These are phyloP conservation scores for Drosophila nannoptera DNA, from an alignment of 1,140 invertebrate species.

Conservation along the genomic window DNA sequence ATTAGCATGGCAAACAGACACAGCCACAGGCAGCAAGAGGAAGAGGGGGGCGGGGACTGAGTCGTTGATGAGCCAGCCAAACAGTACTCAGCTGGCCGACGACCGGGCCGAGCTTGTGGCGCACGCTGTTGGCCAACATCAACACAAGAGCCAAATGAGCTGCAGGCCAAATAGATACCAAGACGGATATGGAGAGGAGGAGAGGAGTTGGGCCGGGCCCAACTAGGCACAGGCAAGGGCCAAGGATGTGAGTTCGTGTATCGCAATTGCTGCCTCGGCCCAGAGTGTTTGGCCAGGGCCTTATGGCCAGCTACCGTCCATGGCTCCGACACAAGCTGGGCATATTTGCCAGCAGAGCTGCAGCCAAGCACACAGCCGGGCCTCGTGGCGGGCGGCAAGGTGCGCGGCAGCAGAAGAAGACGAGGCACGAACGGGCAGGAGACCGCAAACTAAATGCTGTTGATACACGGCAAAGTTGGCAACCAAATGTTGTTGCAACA, in stretches of 20 bases:
- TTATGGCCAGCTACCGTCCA: slow-evolving; percentile 39
- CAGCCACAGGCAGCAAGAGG: neutral
- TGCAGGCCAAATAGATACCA: slow-evolving; percentile 42
- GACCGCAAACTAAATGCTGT: slow-evolving; percentile 67
- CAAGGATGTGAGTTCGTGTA: slow-evolving; percentile 36
- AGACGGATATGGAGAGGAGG: slow-evolving; percentile 3
- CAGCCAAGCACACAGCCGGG: slow-evolving; percentile 50
- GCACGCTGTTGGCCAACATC: slow-evolving; percentile 47
- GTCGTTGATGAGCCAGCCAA: slow-evolving; percentile 58
- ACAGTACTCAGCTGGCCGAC: slow-evolving; percentile 62
- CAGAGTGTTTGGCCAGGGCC: slow-evolving; percentile 37
- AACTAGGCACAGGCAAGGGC: neutral
- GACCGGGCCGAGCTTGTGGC: slow-evolving; percentile 31
- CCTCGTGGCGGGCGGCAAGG: neutral
- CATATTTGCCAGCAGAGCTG: slow-evolving; percentile 56
- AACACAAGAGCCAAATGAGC: slow-evolving; percentile 55
- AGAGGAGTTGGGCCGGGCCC: slow-evolving; percentile 25
- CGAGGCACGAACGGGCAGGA: slow-evolving; percentile 18
- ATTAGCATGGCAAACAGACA: slow-evolving; percentile 68
- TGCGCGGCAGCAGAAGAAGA: slow-evolving; percentile 14
- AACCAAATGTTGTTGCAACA: slow-evolving; percentile 75
- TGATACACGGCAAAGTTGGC: slow-evolving; percentile 71
- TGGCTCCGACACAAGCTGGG: slow-evolving; percentile 42
- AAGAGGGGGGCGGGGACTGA: slow-evolving; percentile 12
- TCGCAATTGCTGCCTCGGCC: slow-evolving; percentile 2